Evolutionary conservation across 2,888 invertebrate genomes (phyloP), one percentile per base, ranked within the genome.

Genomic region (Caenorhabditis sulstoni): DNA sequence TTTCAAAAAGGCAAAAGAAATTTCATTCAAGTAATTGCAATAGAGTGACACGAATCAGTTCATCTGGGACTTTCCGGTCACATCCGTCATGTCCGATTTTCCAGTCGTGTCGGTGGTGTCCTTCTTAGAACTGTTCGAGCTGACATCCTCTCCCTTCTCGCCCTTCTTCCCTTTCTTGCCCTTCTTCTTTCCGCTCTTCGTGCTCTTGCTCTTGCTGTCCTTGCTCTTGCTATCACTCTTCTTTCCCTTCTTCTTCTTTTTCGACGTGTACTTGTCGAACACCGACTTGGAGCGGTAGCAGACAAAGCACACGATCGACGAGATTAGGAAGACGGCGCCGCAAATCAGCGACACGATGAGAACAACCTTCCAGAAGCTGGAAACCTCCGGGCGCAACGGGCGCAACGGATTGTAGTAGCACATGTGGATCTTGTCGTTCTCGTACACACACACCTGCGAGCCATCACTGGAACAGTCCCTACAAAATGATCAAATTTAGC

Each of bases 251-350:
- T 39, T 47, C 57, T 58, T 58, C 37, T 47, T 53, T 47, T 52
- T 55, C 37, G 29, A 16, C 53, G 45, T 58, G 37, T 67, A 67
- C 41, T 61, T 75, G 45, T 75, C 75, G 22, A 75, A 75, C 12
- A 75, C 75, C 9, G 75, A 75, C 20, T 75, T 75, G 47, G 75
- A 75, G 23, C 75, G 66, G 23, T 75, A 75, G 44, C 58, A 75
- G n/a, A 75, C 75, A 45, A 75, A 67, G 52, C 66, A 55, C 20
- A 65, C 18, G 47, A 75, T 35, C 9, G 75, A 39, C 35, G 55
- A 44, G 55, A 59, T 47, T 18, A 75, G n/a, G 58, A 75, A 75
- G 35, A 75, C 20, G 9, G 14, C 59, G 12, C 39, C 66, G 20
- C 59, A 67, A 3, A 45, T 14, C 9, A 75, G 45, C n/a, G 67